These are phyloP conservation scores for Sus cebifrons DNA, from an alignment of 2,797 vertebrate species.

Conservation along the genomic window DNA sequence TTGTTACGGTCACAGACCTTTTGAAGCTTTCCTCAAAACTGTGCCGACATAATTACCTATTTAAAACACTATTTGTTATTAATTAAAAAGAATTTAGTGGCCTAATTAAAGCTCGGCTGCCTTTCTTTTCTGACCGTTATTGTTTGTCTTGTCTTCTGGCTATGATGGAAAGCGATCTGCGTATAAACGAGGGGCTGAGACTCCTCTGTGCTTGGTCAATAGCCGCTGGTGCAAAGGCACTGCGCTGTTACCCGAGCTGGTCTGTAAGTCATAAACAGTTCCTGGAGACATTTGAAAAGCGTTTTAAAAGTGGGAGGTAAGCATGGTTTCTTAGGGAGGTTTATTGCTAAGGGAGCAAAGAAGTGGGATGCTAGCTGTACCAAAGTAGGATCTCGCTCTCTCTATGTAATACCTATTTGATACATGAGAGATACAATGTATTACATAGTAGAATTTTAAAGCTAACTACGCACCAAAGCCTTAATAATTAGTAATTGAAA, in stretches of 20 bases:
- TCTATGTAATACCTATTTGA: no score
- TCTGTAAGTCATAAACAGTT: no score
- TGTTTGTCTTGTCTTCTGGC: not conserved
- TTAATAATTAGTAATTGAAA: not conserved
- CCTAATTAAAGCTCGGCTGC: not conserved
- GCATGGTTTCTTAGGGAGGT: not conserved
- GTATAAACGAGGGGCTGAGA: not conserved
- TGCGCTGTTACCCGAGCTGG: accelerated
- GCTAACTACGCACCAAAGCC: not conserved
- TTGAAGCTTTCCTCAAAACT: not conserved
- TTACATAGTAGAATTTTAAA: not conserved
- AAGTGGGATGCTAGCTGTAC: not conserved
- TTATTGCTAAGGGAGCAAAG: not conserved
- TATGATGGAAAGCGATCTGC: not conserved
- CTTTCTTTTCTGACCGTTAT: not conserved
- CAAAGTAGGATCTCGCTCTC: no score
- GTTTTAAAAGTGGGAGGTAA: not conserved
- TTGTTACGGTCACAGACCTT: accelerated
- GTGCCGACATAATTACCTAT: not conserved
- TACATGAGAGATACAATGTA: not conserved
- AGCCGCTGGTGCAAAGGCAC: accelerated
- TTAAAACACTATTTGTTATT: not conserved
- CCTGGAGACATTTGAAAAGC: not conserved
- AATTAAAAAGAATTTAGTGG: not conserved
- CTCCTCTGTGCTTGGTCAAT: no score